Evolutionary conservation across 2,113 vertebrate species (phyloP), one percentile per base, ranked within the genome.

Genomic region (Cyphotilapia sp.): DNA sequence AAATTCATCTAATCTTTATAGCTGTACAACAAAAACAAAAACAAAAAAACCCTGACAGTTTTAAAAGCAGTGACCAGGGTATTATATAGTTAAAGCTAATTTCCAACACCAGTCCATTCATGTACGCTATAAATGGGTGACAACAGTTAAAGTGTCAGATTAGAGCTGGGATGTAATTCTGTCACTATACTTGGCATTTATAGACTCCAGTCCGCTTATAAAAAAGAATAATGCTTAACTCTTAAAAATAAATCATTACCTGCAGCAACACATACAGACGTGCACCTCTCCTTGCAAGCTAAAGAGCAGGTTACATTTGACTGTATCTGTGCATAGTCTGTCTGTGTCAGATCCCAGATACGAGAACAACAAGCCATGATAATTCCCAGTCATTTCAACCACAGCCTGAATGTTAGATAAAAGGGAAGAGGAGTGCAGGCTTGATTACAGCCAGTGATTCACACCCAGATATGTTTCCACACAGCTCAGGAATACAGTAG

Each of bases 361-460:
- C 38, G 24, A 24, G 24, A 74, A 85, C 51, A 82, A 47, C 66
- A 85, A 83, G 82, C 31, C 53, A 9, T 31, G 42, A 82, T 84
- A 85, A 87, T 49, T 90, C 59, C 35, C 9, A 82, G 90, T 91
- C 80, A 90, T 82, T 87, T 83, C 22, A 69, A 35, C 47, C 38
- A 38, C 74, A 84, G 53, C 14, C 69, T 82, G 27, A 40, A 71
- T 31, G 53, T 42, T 57, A 87, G 78, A 82, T 74, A 63, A 81
- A 84, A 84, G 57, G 69, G 81, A 84, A 47, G 66, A 27, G 33
- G 17, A 45, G 83, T 19, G 45, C 27, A 45, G 78, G 51, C 53
- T 47, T 87, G 87, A 91, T 90, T 88, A 92, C 40, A 86, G 45
- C 33, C 16, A 17, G 12, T 11, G 89, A 91, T 86, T 86, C 90